Evolutionary conservation across 2,113 vertebrate species (phyloP).

Genomic region (Gasterosteus aculeatus): DNA sequence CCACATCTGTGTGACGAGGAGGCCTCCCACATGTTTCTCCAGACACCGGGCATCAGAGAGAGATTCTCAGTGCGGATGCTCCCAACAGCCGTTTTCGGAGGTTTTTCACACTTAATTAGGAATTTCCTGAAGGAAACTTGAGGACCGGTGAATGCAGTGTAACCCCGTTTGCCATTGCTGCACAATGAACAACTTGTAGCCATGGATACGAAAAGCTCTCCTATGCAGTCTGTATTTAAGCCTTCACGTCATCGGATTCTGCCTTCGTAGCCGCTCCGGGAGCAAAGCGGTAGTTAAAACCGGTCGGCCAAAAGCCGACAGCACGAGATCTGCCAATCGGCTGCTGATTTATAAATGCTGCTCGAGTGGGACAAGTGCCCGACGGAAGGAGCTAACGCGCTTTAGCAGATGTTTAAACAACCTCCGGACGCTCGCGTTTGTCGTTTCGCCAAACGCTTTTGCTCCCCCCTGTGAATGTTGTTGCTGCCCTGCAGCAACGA

Average conservation of each 20-base stretch:
- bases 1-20: constrained; percentile 57
- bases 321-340: constrained; percentile 9
- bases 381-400: constrained; percentile 5
- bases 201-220: constrained; percentile 10
- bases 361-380: not conserved
- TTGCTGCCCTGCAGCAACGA: constrained; percentile 12
- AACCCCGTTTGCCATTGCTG: not conserved
- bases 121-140: constrained; percentile 17
- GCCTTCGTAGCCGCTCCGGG: not conserved
- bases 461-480: constrained; percentile 13
- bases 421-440: not conserved
- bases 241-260: not conserved
- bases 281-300: constrained; percentile 23
- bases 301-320: not conserved
- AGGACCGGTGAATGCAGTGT: constrained; percentile 1
- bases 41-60: constrained; percentile 28
- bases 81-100: not conserved
- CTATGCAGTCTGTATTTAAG: constrained; percentile 6
- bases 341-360: not conserved
- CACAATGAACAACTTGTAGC: not conserved
- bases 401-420: constrained; percentile 1
- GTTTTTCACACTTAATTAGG: constrained; percentile 15
- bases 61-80: constrained; percentile 22
- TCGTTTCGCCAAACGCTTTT: not conserved
- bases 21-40: constrained; percentile 31